Percentiles rank a stretch among this genome's conserved stretches.
Evolutionary conservation across 1,140 invertebrate genomes (phyloP).

Genomic region (Nautilus pompilius): DNA sequence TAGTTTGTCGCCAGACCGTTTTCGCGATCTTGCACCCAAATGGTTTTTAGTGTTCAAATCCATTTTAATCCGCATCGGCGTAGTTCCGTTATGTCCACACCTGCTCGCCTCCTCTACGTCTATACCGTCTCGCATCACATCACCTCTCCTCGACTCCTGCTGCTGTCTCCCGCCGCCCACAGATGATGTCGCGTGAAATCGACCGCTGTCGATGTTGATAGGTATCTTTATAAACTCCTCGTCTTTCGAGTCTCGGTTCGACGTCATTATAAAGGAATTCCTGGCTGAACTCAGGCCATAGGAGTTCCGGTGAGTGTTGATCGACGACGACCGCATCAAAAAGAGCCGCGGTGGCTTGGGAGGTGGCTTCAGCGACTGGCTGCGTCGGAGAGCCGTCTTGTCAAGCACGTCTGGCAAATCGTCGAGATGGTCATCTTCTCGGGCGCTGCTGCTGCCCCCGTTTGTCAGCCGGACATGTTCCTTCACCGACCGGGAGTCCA

Average conservation of each 20-base stretch:
- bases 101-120: background rate
- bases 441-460: background rate
- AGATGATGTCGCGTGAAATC: background rate
- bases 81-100: background rate
- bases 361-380: constrained; percentile 34
- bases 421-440: background rate
- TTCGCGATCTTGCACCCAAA: too few species aligned
- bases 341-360: constrained; percentile 42
- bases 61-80: background rate
- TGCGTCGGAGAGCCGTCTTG: constrained; percentile 18
- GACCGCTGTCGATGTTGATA: background rate
- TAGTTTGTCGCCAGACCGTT: constrained; percentile 17
- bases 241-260: background rate
- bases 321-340: constrained; percentile 35
- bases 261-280: constrained; percentile 26
- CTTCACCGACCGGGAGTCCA: background rate
- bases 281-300: constrained; percentile 15
- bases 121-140: background rate
- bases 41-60: background rate
- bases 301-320: constrained; percentile 27
- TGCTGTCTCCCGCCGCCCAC: background rate
- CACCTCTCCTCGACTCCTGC: background rate
- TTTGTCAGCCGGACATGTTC: background rate
- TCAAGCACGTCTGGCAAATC: constrained; percentile 32
- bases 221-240: background rate